Conservation (phyloP, 30 jellyfish, hydroid and myxozoan species). For the Chrysaora quinquecirrha region DNA sequence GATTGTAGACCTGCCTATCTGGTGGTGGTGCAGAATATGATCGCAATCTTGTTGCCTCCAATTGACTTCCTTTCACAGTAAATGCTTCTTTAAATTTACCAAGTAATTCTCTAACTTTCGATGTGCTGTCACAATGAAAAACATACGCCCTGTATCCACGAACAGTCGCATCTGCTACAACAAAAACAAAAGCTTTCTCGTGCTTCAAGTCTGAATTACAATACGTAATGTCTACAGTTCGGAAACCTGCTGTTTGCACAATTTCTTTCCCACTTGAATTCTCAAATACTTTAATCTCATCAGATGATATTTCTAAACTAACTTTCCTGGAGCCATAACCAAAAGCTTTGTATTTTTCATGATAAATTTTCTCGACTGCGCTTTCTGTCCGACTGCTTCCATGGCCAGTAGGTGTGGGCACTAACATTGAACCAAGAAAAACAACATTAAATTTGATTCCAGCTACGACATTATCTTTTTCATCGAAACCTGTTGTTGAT, state of each 20-base stretch:
- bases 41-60: slow-evolving; percentile 60
- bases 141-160: slow-evolving; percentile 64
- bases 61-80: slow-evolving; percentile 9
- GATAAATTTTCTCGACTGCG: slow-evolving; percentile 71
- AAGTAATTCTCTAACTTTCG: slow-evolving; percentile 55
- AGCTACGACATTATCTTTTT: slow-evolving; percentile 52
- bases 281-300: slow-evolving; percentile 26
- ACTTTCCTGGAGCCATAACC: slow-evolving; percentile 66
- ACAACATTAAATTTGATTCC: slow-evolving; percentile 57
- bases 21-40: slow-evolving; percentile 49
- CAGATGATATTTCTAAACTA: slow-evolving; percentile 49
- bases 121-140: slow-evolving; percentile 72
- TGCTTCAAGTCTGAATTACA: slow-evolving; percentile 66
- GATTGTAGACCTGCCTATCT: too few species aligned
- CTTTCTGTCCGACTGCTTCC: slow-evolving; percentile 74
- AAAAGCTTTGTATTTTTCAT: slow-evolving; percentile 72
- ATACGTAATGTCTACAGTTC: slow-evolving; percentile 38
- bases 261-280: slow-evolving; percentile 9
- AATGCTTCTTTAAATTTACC: slow-evolving; percentile 30
- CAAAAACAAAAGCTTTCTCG: slow-evolving; percentile 79
- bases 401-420: slow-evolving; percentile 82
- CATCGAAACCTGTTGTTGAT: slow-evolving; percentile 62
- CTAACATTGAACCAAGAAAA: slow-evolving; percentile 72
- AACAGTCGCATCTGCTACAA: slow-evolving; percentile 39
- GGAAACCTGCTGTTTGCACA: slow-evolving; percentile 25